These are phyloP conservation scores for Leptopilina syphax DNA, from an alignment of 2,888 invertebrate species.

Conservation along the genomic window DNA sequence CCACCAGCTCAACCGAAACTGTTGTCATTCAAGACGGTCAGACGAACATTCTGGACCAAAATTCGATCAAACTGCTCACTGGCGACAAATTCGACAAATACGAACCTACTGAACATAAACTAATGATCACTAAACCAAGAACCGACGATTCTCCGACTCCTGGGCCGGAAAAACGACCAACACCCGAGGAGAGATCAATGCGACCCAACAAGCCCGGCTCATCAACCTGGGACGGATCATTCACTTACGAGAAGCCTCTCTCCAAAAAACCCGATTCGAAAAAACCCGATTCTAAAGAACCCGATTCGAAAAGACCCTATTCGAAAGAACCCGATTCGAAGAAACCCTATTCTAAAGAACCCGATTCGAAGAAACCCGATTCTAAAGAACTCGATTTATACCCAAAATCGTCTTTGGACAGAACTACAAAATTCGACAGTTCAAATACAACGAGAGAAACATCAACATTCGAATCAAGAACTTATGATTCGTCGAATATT, in stretches of 20 bases:
- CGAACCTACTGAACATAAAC: background rate
- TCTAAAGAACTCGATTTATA: constrained; percentile 20
- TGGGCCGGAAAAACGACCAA: constrained; percentile 57
- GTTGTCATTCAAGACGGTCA: constrained; percentile 66
- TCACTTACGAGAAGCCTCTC: constrained; percentile 64
- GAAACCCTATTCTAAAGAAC: constrained; percentile 55
- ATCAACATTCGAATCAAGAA: constrained; percentile 52
- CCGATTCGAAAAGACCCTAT: constrained; percentile 46
- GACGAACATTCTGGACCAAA: constrained; percentile 53
- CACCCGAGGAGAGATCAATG: constrained; percentile 56
- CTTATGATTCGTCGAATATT: constrained; percentile 51
- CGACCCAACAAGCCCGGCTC: constrained; percentile 68
- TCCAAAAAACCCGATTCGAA: constrained; percentile 50
- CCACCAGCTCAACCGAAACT: constrained; percentile 66
- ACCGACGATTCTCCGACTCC: background rate
- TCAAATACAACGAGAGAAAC: constrained; percentile 46
- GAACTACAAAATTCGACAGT: constrained; percentile 9
- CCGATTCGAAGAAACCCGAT: background rate
- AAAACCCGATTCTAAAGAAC: constrained; percentile 34
- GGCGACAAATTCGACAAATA: background rate
- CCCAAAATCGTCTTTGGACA: constrained; percentile 45
- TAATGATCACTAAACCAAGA: constrained; percentile 14
- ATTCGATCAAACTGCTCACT: constrained; percentile 11
- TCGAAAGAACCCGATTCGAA: constrained; percentile 41
- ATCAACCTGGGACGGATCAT: constrained; percentile 71